Percentiles rank a stretch among this genome's conserved stretches.
phyloP scores from a whole-genome alignment of 2,888 invertebrate genomes.

The Microplitis manilae region DNA sequence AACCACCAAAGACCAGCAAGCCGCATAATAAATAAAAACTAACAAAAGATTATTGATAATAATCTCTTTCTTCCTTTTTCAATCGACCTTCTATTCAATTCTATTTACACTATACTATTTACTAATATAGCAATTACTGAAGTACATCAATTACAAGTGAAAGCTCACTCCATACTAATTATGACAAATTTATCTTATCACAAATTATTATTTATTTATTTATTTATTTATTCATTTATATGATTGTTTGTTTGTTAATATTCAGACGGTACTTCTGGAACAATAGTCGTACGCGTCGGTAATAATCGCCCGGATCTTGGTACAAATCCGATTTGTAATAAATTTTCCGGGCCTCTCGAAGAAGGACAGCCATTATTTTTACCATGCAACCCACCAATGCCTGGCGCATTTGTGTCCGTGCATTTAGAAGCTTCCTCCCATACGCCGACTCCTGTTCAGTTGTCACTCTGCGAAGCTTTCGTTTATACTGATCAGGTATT shows the following conservation, averaged over 20 bases:
- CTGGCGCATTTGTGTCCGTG: slow-evolving; percentile 94
- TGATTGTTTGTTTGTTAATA: slow-evolving; percentile 48
- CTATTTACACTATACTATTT: slow-evolving; percentile 38
- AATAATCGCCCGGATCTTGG: slow-evolving; percentile 94
- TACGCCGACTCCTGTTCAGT: slow-evolving; percentile 80
- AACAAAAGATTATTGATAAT: slow-evolving; percentile 38
- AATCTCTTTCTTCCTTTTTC: slow-evolving; percentile 33
- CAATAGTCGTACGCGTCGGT: slow-evolving; percentile 90
- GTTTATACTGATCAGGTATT: slow-evolving; percentile 89
- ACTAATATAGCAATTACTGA: slow-evolving; percentile 30
- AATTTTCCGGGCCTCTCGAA: slow-evolving; percentile 88
- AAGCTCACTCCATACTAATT: slow-evolving; percentile 46
- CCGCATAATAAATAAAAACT: slow-evolving; percentile 12
- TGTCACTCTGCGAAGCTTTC: slow-evolving; percentile 94
- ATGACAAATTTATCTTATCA: slow-evolving; percentile 14
- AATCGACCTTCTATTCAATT: slow-evolving; percentile 16
- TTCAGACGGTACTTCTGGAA: slow-evolving; percentile 84
- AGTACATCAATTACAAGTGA: slow-evolving; percentile 42
- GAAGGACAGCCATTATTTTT: slow-evolving; percentile 93
- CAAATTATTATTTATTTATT: slow-evolving; percentile 21
- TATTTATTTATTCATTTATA: slow-evolving; percentile 1
- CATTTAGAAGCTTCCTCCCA: slow-evolving; percentile 84
- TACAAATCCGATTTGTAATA: slow-evolving; percentile 92
- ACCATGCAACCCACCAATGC: slow-evolving; percentile 96
- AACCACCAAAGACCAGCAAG: neutral